Evolutionary conservation across 2,888 invertebrate species (phyloP).

Genomic region (Idaea dimidiata): DNA sequence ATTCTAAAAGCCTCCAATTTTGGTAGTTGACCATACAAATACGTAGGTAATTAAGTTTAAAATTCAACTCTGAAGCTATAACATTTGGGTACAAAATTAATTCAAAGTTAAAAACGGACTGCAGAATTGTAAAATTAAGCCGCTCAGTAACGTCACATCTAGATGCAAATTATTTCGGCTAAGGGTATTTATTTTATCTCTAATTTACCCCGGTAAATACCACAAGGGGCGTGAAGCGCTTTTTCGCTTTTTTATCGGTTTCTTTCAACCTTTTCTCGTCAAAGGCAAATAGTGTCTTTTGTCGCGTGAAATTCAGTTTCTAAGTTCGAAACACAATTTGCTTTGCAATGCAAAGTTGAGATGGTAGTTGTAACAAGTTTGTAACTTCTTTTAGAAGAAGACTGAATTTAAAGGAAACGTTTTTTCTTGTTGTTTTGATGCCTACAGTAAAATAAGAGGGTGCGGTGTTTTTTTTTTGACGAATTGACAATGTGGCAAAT

Average conservation of each 20-base stretch:
- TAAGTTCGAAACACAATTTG: conserved; percentile 16
- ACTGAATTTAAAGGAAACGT: background rate
- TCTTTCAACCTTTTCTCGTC: conserved; percentile 34
- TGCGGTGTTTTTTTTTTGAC: too few species aligned
- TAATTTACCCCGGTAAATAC: conserved; percentile 72
- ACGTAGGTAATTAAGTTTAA: background rate
- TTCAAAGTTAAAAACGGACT: conserved; percentile 18
- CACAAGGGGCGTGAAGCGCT: conserved; percentile 57
- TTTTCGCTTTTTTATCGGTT: conserved; percentile 33
- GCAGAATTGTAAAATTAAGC: conserved; percentile 57
- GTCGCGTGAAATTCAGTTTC: conserved; percentile 23
- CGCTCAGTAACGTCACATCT: conserved; percentile 73
- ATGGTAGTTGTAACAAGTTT: conserved; percentile 3
- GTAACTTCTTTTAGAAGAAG: background rate
- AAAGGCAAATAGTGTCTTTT: conserved; percentile 34
- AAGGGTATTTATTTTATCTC: conserved; percentile 72
- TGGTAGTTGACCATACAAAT: conserved; percentile 7
- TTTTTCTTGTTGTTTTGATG: background rate
- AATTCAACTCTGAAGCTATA: conserved; percentile 18
- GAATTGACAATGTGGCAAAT: too few species aligned
- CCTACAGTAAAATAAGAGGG: too few species aligned
- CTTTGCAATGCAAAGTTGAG: conserved; percentile 9
- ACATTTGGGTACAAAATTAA: conserved; percentile 19
- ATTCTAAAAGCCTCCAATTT: conserved; percentile 16
- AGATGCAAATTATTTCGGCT: conserved; percentile 76